A percentile compares a stretch with the other conserved stretches of the same genome.
Evolutionary conservation across 2,113 vertebrate species (phyloP).

Genomic region (Esox niger): DNA sequence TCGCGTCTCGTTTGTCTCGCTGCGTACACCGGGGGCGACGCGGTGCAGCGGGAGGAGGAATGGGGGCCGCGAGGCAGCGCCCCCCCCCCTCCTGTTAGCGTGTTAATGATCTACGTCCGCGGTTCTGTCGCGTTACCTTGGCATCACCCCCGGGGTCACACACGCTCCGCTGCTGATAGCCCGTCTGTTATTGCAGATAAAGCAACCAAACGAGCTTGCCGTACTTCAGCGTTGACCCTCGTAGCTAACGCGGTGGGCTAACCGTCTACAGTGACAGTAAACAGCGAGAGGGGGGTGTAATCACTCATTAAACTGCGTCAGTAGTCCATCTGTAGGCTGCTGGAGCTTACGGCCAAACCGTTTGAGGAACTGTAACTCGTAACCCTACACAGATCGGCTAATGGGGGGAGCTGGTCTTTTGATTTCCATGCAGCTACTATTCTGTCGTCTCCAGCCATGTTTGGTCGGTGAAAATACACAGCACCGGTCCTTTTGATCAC

Average conservation of each 20-base stretch:
- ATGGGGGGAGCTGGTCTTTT: slow-evolving; percentile 51
- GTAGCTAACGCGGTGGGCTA: slow-evolving; percentile 30
- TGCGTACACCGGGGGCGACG: slow-evolving; percentile 38
- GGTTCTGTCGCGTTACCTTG: slow-evolving; percentile 58
- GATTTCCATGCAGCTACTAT: slow-evolving; percentile 60
- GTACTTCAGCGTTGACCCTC: slow-evolving; percentile 62
- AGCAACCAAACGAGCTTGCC: slow-evolving; percentile 63
- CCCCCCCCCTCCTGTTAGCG: slow-evolving; percentile 56
- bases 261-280: slow-evolving; percentile 35
- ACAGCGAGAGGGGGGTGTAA: slow-evolving; percentile 28
- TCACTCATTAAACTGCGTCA: slow-evolving; percentile 67
- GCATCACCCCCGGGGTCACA: slow-evolving; percentile 65
- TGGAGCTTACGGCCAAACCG: slow-evolving; percentile 56
- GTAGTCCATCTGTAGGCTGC: slow-evolving; percentile 61
- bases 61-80: not conserved
- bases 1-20: slow-evolving; percentile 56
- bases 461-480: slow-evolving; percentile 36
- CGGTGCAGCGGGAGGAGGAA: slow-evolving; percentile 19
- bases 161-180: slow-evolving; percentile 53
- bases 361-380: slow-evolving; percentile 47
- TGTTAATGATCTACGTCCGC: slow-evolving; percentile 64
- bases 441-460: slow-evolving; percentile 33
- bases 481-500: slow-evolving; percentile 44
- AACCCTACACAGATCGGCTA: slow-evolving; percentile 45
- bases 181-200: slow-evolving; percentile 69